Evolutionary conservation across 2,113 vertebrate genomes (phyloP).

Genomic region (Prunella himalayana): DNA sequence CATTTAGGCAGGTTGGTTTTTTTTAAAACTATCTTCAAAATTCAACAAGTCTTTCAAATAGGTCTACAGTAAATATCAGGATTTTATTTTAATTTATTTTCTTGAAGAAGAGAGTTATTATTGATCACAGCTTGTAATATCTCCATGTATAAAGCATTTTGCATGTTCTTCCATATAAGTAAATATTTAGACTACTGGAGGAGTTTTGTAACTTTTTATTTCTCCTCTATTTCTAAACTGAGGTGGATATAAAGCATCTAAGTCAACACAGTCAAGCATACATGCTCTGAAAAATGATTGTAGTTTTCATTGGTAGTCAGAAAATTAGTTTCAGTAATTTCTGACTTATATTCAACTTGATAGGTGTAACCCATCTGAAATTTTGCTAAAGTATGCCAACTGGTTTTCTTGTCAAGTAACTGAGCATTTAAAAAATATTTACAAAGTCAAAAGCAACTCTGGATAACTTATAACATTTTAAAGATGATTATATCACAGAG

Average conservation of each 20-base stretch:
- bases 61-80: neutral
- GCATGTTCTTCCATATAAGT: neutral
- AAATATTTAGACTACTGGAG: neutral
- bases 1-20: neutral
- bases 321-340: neutral
- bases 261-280: neutral
- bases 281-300: neutral
- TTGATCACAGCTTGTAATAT: neutral
- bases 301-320: neutral
- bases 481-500: neutral
- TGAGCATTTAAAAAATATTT: neutral
- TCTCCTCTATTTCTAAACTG: neutral
- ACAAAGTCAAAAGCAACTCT: neutral
- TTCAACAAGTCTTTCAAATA: neutral
- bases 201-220: neutral
- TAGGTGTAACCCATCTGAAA: neutral
- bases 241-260: neutral
- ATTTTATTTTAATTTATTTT: neutral
- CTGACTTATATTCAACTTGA: neutral
- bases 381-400: neutral
- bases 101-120: neutral
- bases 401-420: neutral
- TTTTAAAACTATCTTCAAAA: neutral
- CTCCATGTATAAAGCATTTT: neutral
- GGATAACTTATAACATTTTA: neutral